These are phyloP conservation scores for Lasioglossum albipes DNA, from an alignment of 1,140 invertebrate genomes.

Conservation along the genomic window DNA sequence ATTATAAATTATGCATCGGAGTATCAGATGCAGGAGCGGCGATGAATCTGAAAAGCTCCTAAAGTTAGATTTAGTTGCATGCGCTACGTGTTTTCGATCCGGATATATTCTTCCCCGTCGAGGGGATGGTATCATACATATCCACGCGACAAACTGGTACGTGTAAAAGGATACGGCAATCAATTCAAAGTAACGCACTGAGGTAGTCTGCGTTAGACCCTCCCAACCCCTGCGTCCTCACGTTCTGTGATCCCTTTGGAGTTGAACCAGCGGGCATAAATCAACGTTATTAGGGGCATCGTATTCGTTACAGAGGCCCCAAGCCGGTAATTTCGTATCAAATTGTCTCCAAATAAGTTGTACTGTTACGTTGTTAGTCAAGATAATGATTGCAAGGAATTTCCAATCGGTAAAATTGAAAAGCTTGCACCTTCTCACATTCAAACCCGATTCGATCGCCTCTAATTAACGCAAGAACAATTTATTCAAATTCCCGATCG, in stretches of 20 bases:
- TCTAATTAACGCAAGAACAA: background rate
- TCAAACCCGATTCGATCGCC: background rate
- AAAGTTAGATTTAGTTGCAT: conserved; percentile 46
- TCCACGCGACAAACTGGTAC: conserved; percentile 63
- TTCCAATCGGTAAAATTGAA: conserved; percentile 9
- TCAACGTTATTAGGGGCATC: conserved; percentile 79
- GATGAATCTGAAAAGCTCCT: conserved; percentile 5
- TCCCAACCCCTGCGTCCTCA: conserved; percentile 66
- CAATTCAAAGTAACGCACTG: conserved; percentile 77
- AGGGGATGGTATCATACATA: conserved; percentile 57
- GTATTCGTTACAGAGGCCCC: conserved; percentile 73
- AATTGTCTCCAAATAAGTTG: conserved; percentile 77
- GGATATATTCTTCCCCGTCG: conserved; percentile 49
- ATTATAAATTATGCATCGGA: background rate
- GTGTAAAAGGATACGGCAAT: conserved; percentile 79
- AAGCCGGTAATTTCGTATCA: conserved; percentile 78
- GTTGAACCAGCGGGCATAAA: conserved; percentile 76
- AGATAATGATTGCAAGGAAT: conserved; percentile 28
- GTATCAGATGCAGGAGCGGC: background rate
- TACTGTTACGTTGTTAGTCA: conserved; percentile 14
- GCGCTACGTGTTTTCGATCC: conserved; percentile 41
- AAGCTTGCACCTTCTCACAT: background rate
- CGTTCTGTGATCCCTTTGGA: conserved; percentile 65
- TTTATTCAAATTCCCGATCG: background rate
- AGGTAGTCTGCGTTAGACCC: conserved; percentile 68